These are phyloP conservation scores for Syngnathus rostellatus DNA, from an alignment of 2,797 vertebrate genomes.

Conservation along the genomic window DNA sequence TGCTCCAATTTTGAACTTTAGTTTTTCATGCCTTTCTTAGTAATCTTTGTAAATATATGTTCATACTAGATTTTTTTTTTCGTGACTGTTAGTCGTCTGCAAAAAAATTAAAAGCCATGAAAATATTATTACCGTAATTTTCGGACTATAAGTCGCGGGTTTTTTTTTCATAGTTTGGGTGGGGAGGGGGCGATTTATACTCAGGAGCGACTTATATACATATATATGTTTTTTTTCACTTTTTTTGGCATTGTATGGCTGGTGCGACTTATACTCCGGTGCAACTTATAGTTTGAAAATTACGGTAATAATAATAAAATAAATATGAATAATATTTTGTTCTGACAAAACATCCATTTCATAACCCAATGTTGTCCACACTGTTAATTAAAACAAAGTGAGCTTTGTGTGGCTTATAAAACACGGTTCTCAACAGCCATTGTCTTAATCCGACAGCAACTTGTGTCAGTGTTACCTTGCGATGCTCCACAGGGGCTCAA, in stretches of 20 bases:
- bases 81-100: neutral
- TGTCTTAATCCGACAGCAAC: neutral
- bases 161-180: no score
- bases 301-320: no score
- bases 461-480: slow-evolving; percentile 69
- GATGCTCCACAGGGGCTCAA: slow-evolving; percentile 97
- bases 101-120: neutral
- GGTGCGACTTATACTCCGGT: no score
- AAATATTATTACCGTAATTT: no score
- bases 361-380: neutral
- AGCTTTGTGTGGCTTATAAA: neutral
- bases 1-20: neutral
- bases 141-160: no score
- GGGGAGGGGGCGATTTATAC: no score
- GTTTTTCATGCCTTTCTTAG: neutral
- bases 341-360: neutral
- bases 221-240: no score
- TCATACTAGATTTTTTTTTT: neutral
- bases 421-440: neutral
- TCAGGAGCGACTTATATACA: no score
- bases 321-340: no score
- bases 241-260: no score
- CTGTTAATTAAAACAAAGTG: neutral
- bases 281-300: no score
- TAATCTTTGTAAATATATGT: neutral